These are phyloP conservation scores for Centruroides sculpturatus DNA, from an alignment of 1,140 invertebrate species.

Conservation along the genomic window DNA sequence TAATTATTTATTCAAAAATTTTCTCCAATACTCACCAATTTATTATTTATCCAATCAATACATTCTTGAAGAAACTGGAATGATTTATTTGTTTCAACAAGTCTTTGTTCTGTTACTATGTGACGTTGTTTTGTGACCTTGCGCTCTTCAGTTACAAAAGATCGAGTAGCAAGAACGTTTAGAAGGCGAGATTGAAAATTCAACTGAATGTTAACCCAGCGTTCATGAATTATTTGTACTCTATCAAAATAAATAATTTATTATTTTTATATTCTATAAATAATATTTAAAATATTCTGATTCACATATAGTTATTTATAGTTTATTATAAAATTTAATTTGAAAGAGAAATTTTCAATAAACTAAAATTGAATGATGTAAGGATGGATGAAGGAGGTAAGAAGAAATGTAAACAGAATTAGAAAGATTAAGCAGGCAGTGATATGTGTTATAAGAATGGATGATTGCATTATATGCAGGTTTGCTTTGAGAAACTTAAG, in stretches of 20 bases:
- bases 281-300: neutral
- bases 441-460: no score
- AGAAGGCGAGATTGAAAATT: slow-evolving; percentile 70
- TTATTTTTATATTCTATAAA: slow-evolving; percentile 1
- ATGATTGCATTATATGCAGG: no score
- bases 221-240: slow-evolving; percentile 83
- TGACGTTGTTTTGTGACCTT: slow-evolving; percentile 44
- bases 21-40: slow-evolving; percentile 45
- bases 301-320: neutral
- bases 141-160: slow-evolving; percentile 64
- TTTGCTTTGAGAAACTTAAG: no score
- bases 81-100: slow-evolving; percentile 81
- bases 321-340: no score
- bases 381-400: no score
- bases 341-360: no score
- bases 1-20: neutral
- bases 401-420: no score
- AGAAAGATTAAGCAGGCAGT: no score
- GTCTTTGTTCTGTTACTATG: slow-evolving; percentile 59
- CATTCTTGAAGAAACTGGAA: slow-evolving; percentile 82
- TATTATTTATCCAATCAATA: slow-evolving; percentile 84
- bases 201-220: slow-evolving; percentile 71
- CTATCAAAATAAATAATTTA: slow-evolving; percentile 32
- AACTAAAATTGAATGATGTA: no score
- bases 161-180: slow-evolving; percentile 52